A percentile compares a stretch with the other conserved stretches of the same genome.
Evolutionary conservation across 2,797 vertebrate genomes (phyloP).

Genomic region (Peromyscus aztecus): DNA sequence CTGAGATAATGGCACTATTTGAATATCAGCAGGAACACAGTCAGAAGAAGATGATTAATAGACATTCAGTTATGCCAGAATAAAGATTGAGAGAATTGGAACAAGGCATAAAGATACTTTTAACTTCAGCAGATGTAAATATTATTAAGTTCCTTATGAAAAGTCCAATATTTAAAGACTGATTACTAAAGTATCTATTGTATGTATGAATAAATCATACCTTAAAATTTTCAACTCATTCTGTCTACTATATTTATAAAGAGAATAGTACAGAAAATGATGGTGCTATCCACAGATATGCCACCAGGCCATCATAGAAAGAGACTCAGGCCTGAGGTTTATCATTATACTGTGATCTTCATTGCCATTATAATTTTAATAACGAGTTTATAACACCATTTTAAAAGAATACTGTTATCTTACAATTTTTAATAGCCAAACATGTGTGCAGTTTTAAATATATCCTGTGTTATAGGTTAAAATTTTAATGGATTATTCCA

Average conservation of each 20-base stretch:
- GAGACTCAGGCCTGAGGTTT: neutral
- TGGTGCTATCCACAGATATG: neutral
- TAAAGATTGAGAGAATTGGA: neutral
- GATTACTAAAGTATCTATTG: neutral
- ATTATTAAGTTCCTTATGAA: neutral
- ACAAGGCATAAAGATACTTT: neutral
- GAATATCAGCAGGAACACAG: neutral
- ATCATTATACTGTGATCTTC: neutral
- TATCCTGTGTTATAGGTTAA: neutral
- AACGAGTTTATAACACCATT: neutral
- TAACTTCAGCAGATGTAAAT: neutral
- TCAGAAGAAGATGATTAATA: neutral
- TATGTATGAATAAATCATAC: neutral
- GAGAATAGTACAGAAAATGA: neutral
- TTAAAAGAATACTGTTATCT: neutral
- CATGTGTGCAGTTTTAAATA: neutral
- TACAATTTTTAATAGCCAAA: neutral
- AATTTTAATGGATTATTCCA: neutral
- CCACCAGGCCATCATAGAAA: neutral
- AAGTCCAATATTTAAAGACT: constrained; percentile 3
- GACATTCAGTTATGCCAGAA: neutral
- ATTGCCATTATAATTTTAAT: neutral
- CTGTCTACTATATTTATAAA: neutral
- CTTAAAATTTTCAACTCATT: neutral
- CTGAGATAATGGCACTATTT: neutral